Percentiles rank a stretch among this genome's conserved stretches.
phyloP scores from a whole-genome alignment of 2,113 vertebrate species.

The Etheostoma spectabile region DNA sequence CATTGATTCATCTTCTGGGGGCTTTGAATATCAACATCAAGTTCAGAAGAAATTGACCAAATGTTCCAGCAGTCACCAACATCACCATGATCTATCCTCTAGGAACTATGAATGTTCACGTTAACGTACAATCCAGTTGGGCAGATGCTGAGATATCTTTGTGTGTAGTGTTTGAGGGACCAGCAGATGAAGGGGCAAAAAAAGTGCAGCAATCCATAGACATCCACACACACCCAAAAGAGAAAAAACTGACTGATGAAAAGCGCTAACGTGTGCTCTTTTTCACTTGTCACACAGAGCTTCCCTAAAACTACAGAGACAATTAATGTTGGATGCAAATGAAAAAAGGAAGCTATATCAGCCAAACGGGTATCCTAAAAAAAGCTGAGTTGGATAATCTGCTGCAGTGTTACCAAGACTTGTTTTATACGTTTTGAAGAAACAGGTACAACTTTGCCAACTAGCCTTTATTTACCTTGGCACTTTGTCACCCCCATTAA shows the following conservation, averaged over 20 bases:
- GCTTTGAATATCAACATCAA: neutral
- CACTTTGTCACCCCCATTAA: conserved; percentile 27
- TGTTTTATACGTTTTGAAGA: conserved; percentile 50
- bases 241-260: conserved; percentile 15
- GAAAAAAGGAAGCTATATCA: conserved; percentile 49
- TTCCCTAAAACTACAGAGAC: conserved; percentile 63
- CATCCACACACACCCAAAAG: conserved; percentile 23
- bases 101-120: neutral
- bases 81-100: neutral
- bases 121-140: no score
- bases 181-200: neutral
- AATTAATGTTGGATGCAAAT: conserved; percentile 54
- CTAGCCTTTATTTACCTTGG: conserved; percentile 43
- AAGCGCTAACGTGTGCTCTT: conserved; percentile 54
- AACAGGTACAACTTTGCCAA: conserved; percentile 46
- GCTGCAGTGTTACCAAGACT: conserved; percentile 23
- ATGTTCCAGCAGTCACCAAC: neutral
- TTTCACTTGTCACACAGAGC: conserved; percentile 65
- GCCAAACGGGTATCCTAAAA: conserved; percentile 16
- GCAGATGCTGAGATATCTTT: neutral
- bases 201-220: conserved; percentile 5
- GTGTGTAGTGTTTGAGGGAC: neutral
- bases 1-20: neutral
- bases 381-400: conserved; percentile 45
- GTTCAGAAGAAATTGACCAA: neutral